Evolutionary conservation across 2,888 invertebrate genomes (phyloP), one percentile per base, ranked within the genome.

Genomic region (Adela reaumurella): DNA sequence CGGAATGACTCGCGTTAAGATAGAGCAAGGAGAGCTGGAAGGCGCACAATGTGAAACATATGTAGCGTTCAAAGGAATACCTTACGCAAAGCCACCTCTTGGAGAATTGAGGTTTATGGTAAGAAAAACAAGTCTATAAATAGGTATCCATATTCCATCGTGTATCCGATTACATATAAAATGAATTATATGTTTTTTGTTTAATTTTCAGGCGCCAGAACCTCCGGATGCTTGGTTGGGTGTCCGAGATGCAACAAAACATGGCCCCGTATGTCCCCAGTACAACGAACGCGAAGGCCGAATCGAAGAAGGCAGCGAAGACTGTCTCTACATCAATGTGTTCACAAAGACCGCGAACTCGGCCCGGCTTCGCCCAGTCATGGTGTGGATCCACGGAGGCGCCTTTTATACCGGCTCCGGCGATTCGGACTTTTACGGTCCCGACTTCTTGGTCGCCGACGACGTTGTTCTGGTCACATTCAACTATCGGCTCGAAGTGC

Each of bases 281-380:
- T 76, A 65, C 62, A 74, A 78, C 57, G 74, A 76, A 55, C 67
- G 76, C 3, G 56, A 73, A 54, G 77, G 81, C 50, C 70, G 81
- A 16, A 69, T 70, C 11, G 77, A 82, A 29, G 62, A 69, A 42
- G 84, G 84, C 49, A 79, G 74, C 55, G 84, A 85, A 58, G 85
- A 85, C 61, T 89, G 89, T 53, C 79, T 89, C 3, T 86, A 83
- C 58, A 67, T 89, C 17, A 90, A 89, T 61, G 83, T 89, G 0
- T 89, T 85, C 62, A 80, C 84, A 6, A 67, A 62, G 53, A 58
- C 55, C 18, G 51, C 68, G 5, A 54, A 53, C 2, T 64, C 67
- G 2, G 6, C 57, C 2, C 48, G 51, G 43, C 57, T 52, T 1
- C 56, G 64, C 1, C 74, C 80, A 1, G 79, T 80, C 1, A 67